Evolutionary conservation across 2,888 invertebrate species (phyloP), one percentile per base, ranked within the genome.

Genomic region (Phortica magna): DNA sequence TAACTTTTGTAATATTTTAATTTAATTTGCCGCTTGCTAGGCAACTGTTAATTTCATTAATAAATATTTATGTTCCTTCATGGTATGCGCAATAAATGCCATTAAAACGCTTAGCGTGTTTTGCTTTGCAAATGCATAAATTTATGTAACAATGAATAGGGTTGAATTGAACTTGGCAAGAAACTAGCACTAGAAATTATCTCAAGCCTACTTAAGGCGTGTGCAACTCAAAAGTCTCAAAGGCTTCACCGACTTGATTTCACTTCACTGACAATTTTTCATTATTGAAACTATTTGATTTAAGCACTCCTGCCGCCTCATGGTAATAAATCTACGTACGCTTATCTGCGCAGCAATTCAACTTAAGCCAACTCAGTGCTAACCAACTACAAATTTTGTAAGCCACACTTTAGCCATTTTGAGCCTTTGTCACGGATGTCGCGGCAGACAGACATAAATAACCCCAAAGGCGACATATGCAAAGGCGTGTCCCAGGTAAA

Each of bases 1-100:
- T 74, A 68, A n/a, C 81, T 84, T 76, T 85, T 70, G 55, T 71
- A 82, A 85, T 89, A 83, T 84, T 83, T 83, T 82, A 88, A 89
- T 84, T 84, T 87, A 83, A 81, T 82, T 81, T 80, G 81, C 83
- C 82, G 80, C 79, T 71, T 22, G 48, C 81, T 78, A 81, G 81
- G 80, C 80, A 82, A 81, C 83, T 77, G 90, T 90, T 90, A 90
- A 90, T 90, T 90, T 88, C 85, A 88, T 89, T 90, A 90, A 90
- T 88, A 90, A 88, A 90, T 90, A 90, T 90, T 90, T 90, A 90
- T 90, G 89, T 22, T 14, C 39, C 41, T 65, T 31, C 12, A 31
- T 65, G 41, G 65, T 65, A 65, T 65, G 65, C 65, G 65, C 14
- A 65, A 65, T n/a, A 65, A 65, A 65, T 65, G 65, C 41, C 65